phyloP scores from a whole-genome alignment of 2,888 invertebrate genomes.

The Caenorhabditis sp. region DNA sequence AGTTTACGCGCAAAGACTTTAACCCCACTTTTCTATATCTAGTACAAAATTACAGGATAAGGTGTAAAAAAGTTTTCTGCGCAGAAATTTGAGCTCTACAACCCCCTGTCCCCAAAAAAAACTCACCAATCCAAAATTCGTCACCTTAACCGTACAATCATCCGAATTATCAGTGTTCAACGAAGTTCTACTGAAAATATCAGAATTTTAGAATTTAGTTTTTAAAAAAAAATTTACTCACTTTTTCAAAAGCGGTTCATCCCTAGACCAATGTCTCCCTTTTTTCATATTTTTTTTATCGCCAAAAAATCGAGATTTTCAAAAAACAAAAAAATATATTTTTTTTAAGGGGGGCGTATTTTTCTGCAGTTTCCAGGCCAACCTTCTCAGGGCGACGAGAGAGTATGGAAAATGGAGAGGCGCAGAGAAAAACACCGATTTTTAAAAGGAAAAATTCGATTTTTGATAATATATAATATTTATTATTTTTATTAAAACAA shows the following conservation, averaged over 20 bases:
- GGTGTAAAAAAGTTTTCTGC: too few species aligned
- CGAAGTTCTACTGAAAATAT: not conserved
- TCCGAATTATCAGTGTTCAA: not conserved
- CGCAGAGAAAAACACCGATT: not conserved
- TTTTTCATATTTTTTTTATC: not conserved
- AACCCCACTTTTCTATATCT: too few species aligned
- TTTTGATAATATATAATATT: too few species aligned
- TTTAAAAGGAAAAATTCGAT: not conserved
- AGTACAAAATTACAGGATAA: too few species aligned
- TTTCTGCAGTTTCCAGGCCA: not conserved
- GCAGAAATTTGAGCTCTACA: not conserved
- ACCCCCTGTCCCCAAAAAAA: not conserved
- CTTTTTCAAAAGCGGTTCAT: not conserved
- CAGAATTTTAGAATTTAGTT: not conserved
- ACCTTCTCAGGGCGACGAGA: too few species aligned
- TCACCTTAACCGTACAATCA: not conserved
- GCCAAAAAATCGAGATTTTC: too few species aligned
- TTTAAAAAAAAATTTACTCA: not conserved
- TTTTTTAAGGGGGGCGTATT: not conserved
- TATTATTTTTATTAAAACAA: too few species aligned
- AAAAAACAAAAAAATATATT: too few species aligned
- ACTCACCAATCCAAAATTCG: conserved; percentile 1
- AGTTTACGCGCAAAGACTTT: too few species aligned
- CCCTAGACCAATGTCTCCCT: not conserved
- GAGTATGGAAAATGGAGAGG: too few species aligned